Conservation (phyloP, 2,113 vertebrate genomes). For the Zosterops hypoxanthus region DNA sequence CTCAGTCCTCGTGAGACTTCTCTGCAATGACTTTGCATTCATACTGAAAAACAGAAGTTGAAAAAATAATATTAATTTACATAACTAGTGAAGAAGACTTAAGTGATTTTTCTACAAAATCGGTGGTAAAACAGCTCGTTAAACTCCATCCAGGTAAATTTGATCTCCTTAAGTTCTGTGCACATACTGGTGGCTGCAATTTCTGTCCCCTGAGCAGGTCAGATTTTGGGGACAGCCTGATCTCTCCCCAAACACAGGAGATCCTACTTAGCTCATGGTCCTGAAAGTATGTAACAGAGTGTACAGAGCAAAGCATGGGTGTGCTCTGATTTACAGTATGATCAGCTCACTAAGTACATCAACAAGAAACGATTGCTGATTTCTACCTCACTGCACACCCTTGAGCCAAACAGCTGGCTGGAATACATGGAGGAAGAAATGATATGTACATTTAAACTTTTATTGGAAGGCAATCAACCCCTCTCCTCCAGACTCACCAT, state of each 20-base stretch:
- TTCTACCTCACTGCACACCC: background rate
- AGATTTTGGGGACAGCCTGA: background rate
- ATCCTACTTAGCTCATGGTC: background rate
- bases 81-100: background rate
- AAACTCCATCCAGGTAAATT: background rate
- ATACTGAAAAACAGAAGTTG: slow-evolving; percentile 81
- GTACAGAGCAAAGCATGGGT: background rate
- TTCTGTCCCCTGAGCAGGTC: background rate
- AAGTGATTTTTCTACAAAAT: background rate
- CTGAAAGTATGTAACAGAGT: background rate
- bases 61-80: background rate
- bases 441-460: background rate
- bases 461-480: background rate
- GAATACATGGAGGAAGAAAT: background rate
- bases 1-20: slow-evolving; percentile 92
- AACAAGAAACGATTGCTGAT: background rate
- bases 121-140: background rate
- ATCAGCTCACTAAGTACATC: background rate
- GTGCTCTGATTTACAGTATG: background rate
- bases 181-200: background rate
- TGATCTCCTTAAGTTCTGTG: background rate
- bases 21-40: slow-evolving; percentile 90
- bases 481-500: slow-evolving; percentile 79
- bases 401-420: background rate
- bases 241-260: background rate